Conservation (phyloP, 2,888 invertebrate species). For the Quadriops clusia region DNA sequence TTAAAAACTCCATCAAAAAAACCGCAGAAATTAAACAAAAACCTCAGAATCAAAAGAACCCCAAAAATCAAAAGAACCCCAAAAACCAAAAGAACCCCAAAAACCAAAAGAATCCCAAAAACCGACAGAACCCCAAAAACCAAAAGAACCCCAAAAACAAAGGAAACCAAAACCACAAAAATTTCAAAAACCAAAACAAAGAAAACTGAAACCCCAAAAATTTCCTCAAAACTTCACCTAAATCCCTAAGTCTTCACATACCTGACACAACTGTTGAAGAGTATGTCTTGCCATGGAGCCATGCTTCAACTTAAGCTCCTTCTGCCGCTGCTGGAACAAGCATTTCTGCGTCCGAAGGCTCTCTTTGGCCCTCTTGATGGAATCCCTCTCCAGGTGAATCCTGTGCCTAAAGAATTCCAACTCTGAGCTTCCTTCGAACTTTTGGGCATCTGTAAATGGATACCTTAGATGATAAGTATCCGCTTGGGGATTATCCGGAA, state of each 20-base stretch:
- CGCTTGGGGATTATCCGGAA: constrained; percentile 49
- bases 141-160: too few relatives aligned
- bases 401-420: constrained; percentile 75
- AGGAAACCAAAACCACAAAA: too few relatives aligned
- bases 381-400: constrained; percentile 68
- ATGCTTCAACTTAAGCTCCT: constrained; percentile 37
- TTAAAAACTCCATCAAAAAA: too few relatives aligned
- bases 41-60: too few relatives aligned
- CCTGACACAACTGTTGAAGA: constrained; percentile 44
- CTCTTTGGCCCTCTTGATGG: constrained; percentile 71
- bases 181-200: too few relatives aligned
- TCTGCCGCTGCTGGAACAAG: constrained; percentile 53
- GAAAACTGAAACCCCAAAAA: too few relatives aligned
- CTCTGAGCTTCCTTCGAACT: constrained; percentile 48
- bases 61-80: too few relatives aligned
- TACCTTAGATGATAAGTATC: constrained; percentile 72
- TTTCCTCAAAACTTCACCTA: too few relatives aligned
- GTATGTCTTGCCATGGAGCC: constrained; percentile 41
- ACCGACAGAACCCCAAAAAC: too few relatives aligned
- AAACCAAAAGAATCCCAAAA: too few relatives aligned
- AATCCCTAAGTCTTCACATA: constrained; percentile 23
- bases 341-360: constrained; percentile 56
- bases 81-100: too few relatives aligned
- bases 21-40: too few relatives aligned
- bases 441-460: constrained; percentile 58